Evolutionary conservation across 2,113 vertebrate species (phyloP).

Genomic region (Perccottus glenii): DNA sequence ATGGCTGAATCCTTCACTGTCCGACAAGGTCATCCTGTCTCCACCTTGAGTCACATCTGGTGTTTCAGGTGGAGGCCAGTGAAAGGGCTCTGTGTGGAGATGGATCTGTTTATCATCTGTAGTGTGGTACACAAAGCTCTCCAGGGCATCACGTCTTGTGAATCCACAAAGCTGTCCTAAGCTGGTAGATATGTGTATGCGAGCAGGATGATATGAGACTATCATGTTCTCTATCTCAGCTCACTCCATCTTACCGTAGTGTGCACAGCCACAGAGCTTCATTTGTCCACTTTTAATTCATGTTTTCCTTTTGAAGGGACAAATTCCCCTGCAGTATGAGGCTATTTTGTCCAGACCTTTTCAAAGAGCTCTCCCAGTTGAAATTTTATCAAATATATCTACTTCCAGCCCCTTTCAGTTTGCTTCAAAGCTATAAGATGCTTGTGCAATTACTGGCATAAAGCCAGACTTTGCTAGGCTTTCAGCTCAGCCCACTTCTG

Average conservation of each 20-base stretch:
- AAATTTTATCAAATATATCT: conserved; percentile 49
- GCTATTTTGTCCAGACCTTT: conserved; percentile 1
- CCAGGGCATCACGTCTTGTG: conserved; percentile 1
- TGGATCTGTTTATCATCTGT: conserved; percentile 23
- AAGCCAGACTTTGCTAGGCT: conserved; percentile 62
- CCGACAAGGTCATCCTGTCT: conserved; percentile 14
- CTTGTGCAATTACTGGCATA: conserved; percentile 51
- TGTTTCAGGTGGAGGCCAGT: conserved; percentile 10
- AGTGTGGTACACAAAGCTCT: neutral
- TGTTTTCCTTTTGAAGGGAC: conserved; percentile 20
- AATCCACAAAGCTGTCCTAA: neutral
- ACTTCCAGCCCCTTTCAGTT: conserved; percentile 40
- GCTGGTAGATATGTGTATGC: neutral
- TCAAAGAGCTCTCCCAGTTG: conserved; percentile 40
- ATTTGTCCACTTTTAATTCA: conserved; percentile 23
- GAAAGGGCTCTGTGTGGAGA: conserved; percentile 5
- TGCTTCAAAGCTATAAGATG: conserved; percentile 55
- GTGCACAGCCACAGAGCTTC: conserved; percentile 22
- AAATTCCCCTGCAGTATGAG: conserved; percentile 1
- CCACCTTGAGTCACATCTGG: conserved; percentile 46
- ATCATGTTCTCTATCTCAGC: neutral
- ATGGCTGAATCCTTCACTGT: conserved; percentile 28
- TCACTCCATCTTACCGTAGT: conserved; percentile 6
- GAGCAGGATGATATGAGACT: neutral
- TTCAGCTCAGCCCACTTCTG: conserved; percentile 43